phyloP scores from a whole-genome alignment of 2,797 vertebrate species.

The Silurus lanzhouensis region DNA sequence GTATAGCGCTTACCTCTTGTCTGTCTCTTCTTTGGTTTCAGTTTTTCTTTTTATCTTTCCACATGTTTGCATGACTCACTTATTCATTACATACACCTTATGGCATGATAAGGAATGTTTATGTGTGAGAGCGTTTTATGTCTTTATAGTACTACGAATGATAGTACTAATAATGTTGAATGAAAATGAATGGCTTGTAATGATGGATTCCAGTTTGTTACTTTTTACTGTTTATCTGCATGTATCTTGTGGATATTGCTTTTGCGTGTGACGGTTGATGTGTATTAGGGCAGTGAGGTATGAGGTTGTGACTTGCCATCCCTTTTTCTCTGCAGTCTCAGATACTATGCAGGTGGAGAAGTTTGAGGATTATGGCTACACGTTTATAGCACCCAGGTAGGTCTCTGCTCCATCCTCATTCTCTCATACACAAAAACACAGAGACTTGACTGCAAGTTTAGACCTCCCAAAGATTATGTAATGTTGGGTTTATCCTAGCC shows the following conservation, averaged over 20 bases:
- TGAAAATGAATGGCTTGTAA: background rate
- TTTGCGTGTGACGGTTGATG: background rate
- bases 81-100: background rate
- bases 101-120: slow-evolving; percentile 15
- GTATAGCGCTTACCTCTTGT: slow-evolving; percentile 54
- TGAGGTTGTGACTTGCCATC: slow-evolving; percentile 19
- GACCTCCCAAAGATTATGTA: slow-evolving; percentile 44
- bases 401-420: slow-evolving; percentile 36
- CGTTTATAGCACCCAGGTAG: slow-evolving; percentile 92
- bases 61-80: slow-evolving; percentile 24
- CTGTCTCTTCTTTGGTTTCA: slow-evolving; percentile 1
- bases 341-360: slow-evolving; percentile 84
- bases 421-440: slow-evolving; percentile 8
- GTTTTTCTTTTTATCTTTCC: background rate
- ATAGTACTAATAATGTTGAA: background rate
- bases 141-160: background rate
- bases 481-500: slow-evolving; percentile 48
- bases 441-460: slow-evolving; percentile 26
- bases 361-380: slow-evolving; percentile 90
- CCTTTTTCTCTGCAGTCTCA: slow-evolving; percentile 76
- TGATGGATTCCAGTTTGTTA: background rate
- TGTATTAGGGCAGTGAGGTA: background rate
- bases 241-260: background rate
- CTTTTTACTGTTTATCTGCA: background rate
- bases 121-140: background rate